These are phyloP conservation scores for Hepsetus odoe DNA, from an alignment of 2,113 vertebrate species.

Conservation along the genomic window DNA sequence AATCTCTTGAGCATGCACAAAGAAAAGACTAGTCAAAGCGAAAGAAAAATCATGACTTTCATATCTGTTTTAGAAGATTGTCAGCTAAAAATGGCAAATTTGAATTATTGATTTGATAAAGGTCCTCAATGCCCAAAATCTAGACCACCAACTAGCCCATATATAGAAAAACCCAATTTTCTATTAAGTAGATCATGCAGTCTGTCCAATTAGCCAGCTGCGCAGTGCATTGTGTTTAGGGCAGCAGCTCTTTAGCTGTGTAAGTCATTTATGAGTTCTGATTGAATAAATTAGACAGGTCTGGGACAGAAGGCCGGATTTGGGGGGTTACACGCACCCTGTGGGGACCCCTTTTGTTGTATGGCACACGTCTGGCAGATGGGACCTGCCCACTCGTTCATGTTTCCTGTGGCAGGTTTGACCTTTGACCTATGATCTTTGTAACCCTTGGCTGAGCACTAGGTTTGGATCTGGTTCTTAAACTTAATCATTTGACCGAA, in stretches of 20 bases:
- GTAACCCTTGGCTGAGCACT: conserved; percentile 15
- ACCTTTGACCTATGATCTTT: conserved; percentile 57
- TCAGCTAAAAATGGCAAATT: not conserved
- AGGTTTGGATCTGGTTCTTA: not conserved
- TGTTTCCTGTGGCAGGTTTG: conserved; percentile 25
- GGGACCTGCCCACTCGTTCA: conserved; percentile 32
- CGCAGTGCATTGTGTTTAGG: not conserved
- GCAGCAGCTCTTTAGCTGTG: conserved; percentile 2
- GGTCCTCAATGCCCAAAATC: not conserved
- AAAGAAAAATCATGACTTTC: not conserved
- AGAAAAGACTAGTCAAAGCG: not conserved
- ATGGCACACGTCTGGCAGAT: conserved; percentile 51
- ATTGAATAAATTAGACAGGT: conserved; percentile 5
- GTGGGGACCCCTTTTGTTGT: conserved; percentile 42
- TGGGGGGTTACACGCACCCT: conserved; percentile 32
- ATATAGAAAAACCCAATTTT: conserved; percentile 1
- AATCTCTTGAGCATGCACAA: not conserved
- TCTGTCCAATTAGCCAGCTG: conserved; percentile 33
- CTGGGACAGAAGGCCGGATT: conserved; percentile 15
- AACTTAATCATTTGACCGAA: not conserved
- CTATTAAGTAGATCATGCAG: conserved; percentile 10
- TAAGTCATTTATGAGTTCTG: conserved; percentile 22
- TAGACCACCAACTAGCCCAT: not conserved
- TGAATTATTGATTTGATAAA: conserved; percentile 11
- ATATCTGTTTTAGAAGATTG: too few species aligned